Evolutionary conservation across 2,888 invertebrate species (phyloP), one percentile per base, ranked within the genome.

Genomic region (Nezara viridula): DNA sequence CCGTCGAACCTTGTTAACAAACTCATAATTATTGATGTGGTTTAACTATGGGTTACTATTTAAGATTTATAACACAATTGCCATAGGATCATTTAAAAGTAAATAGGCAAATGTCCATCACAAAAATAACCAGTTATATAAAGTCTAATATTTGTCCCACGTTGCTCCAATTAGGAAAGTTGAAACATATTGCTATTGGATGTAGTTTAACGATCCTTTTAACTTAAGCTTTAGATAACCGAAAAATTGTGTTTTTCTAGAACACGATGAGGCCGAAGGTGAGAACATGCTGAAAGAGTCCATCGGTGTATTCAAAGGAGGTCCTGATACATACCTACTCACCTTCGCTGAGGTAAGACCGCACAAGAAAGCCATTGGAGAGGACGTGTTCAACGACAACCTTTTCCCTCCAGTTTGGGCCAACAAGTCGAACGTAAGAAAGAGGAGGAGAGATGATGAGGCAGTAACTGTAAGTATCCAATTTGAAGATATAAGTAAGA

Each of bases 231-330:
- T 55, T n/a, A 55, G n/a, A 55, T n/a, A 55, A 55, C 10, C 16
- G 55, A 55, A n/a, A 55, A 9, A 16, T 37, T 73, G 5, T 44
- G 21, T 21, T 40, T 77, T 0, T 77, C 40, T 24, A 77, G 77
- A 40, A 10, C 77, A 40, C 24, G 77, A 77, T 40, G 40, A 77
- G 12, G 24, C 77, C 10, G 77, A 77, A n/a, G 86, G 50, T 12
- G 50, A 88, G 32, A 44, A 47, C 21, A 32, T 88, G n/a, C 52
- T 88, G 32, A 44, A 44, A 27, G 50, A 88, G 14, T 88, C 88
- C 14, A 73, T 88, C n/a, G 88, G 88, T 0, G 52, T 88, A 6
- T 88, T 88, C 88, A 88, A 88, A 47, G 88, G 73, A 50, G 88
- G 88, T 2, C 88, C 88, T 7, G 81, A 52, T 12, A 27, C 77